phyloP scores from a whole-genome alignment of 2,888 invertebrate species.

The Polydrusus pterygomalis region DNA sequence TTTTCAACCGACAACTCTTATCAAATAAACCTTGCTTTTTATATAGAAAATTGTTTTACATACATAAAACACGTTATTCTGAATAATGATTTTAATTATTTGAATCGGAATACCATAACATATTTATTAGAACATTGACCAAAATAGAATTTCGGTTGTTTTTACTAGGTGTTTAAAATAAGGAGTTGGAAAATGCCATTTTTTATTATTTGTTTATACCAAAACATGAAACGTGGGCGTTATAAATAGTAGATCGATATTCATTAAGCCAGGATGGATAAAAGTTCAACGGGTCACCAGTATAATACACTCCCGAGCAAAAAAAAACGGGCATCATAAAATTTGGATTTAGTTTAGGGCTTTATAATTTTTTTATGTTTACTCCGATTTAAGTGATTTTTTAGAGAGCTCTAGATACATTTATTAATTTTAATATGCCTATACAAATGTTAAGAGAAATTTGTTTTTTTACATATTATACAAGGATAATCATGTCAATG shows the following conservation, averaged over 20 bases:
- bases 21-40: constrained; percentile 8
- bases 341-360: too few species aligned
- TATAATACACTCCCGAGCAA: too few species aligned
- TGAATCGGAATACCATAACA: constrained; percentile 12
- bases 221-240: not conserved
- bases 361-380: too few species aligned
- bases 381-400: too few species aligned
- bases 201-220: constrained; percentile 1
- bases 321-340: too few species aligned
- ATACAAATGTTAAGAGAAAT: too few species aligned
- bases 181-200: not conserved
- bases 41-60: constrained; percentile 8
- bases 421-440: too few species aligned
- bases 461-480: too few species aligned
- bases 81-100: constrained; percentile 27
- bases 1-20: not conserved
- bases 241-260: not conserved
- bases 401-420: too few species aligned
- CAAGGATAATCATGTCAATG: too few species aligned
- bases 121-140: constrained; percentile 33
- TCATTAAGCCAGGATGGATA: too few species aligned
- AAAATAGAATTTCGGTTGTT: constrained; percentile 33
- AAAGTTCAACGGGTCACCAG: too few species aligned
- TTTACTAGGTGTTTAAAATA: not conserved
- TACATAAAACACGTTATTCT: constrained; percentile 24